Evolutionary conservation across 37 sponge, comb jelly and placozoan genomes (phyloP).

Genomic region (Dysidea cf. avara): DNA sequence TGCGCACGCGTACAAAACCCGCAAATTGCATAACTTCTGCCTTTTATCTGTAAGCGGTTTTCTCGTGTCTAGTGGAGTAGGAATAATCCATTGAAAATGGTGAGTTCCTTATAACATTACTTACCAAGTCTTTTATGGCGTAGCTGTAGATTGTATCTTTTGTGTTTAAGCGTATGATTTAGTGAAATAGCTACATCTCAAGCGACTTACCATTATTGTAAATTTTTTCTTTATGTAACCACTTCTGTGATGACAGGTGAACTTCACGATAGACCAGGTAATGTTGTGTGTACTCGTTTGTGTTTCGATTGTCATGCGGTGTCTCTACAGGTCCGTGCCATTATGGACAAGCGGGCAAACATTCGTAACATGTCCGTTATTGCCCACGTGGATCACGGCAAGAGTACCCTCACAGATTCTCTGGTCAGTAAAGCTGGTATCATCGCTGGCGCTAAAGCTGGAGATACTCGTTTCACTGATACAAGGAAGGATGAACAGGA

Average conservation of each 20-base stretch:
- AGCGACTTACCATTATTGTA: too few relatives aligned
- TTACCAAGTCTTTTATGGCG: too few relatives aligned
- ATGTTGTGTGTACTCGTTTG: background rate
- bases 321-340: conserved; percentile 81
- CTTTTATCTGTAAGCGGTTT: too few relatives aligned
- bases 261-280: background rate
- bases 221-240: too few relatives aligned
- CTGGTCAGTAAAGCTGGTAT: conserved; percentile 98
- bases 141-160: too few relatives aligned
- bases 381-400: conserved; percentile 99
- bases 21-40: too few relatives aligned
- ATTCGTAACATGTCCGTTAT: conserved; percentile 99
- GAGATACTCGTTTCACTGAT: conserved; percentile 96
- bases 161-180: too few relatives aligned
- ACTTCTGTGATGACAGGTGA: conserved; percentile 8
- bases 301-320: background rate
- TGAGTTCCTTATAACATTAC: too few relatives aligned
- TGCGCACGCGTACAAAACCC: too few relatives aligned
- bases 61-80: too few relatives aligned
- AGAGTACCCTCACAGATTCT: conserved; percentile 97
- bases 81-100: too few relatives aligned
- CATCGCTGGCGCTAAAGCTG: conserved; percentile 91
- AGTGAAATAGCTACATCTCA: too few relatives aligned
- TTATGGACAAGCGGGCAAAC: conserved; percentile 98
- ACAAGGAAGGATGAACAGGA: conserved; percentile 99